Evolutionary conservation across 1,140 invertebrate genomes (phyloP).

Genomic region (Drosophila truncata): DNA sequence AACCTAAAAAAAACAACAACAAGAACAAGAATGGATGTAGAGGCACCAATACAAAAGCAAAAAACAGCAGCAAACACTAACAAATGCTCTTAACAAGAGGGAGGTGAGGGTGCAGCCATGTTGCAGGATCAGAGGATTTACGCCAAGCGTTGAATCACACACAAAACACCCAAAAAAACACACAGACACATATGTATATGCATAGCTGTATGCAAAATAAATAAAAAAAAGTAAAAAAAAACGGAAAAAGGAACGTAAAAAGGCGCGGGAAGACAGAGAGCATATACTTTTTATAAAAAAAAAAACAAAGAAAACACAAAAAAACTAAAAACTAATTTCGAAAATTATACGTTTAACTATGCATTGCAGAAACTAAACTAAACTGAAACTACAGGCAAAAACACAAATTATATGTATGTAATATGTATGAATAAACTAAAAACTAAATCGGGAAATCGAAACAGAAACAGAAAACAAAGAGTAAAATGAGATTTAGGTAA

Average conservation of each 20-base stretch:
- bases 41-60: constrained; percentile 1
- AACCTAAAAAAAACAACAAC: neutral
- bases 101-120: constrained; percentile 21
- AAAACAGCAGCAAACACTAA: constrained; percentile 5
- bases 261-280: constrained; percentile 4
- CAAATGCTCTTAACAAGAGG: constrained; percentile 9
- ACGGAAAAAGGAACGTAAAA: neutral
- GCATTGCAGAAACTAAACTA: constrained; percentile 41
- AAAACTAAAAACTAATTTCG: constrained; percentile 19
- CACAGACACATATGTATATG: constrained; percentile 9
- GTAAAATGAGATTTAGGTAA: constrained; percentile 23
- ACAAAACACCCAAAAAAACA: constrained; percentile 7
- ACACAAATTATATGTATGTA: constrained; percentile 24
- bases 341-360: constrained; percentile 36
- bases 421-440: constrained; percentile 44
- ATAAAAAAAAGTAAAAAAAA: constrained; percentile 20
- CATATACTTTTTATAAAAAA: constrained; percentile 8
- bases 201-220: constrained; percentile 26
- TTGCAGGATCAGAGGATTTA: constrained; percentile 27
- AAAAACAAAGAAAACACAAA: neutral
- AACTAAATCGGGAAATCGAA: constrained; percentile 14
- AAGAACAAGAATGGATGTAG: neutral
- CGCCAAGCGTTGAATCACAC: constrained; percentile 43
- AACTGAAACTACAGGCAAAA: constrained; percentile 29
- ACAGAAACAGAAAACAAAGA: neutral